Percentiles rank a stretch among this genome's conserved stretches.
Evolutionary conservation across 2,797 vertebrate genomes (phyloP).

Genomic region (Smutsia gigantea): DNA sequence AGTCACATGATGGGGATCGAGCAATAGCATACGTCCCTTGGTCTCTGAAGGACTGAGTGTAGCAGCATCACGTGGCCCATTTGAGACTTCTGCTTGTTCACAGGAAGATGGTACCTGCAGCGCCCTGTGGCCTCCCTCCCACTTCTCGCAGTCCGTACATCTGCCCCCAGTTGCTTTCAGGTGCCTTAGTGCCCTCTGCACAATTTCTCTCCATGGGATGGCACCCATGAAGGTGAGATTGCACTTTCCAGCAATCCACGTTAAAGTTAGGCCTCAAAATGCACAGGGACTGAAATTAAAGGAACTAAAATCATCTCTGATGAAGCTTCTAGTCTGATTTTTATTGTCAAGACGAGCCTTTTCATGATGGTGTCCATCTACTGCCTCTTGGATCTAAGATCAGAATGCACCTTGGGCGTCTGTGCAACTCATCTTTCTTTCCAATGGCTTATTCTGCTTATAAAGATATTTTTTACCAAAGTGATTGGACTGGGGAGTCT

Average conservation of each 20-base stretch:
- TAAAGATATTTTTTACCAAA: not conserved
- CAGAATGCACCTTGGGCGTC: not conserved
- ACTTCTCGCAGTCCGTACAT: not conserved
- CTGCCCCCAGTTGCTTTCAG: too few species aligned
- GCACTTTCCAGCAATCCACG: not conserved
- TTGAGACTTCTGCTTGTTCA: not conserved
- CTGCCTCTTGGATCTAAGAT: not conserved
- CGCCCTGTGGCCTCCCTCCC: not conserved
- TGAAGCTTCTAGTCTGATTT: not conserved
- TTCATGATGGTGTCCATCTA: not conserved
- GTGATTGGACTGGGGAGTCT: not conserved
- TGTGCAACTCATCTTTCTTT: not conserved
- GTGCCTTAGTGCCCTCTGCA: not conserved
- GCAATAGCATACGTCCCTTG: rapidly evolving
- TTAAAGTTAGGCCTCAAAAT: not conserved
- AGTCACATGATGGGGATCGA: not conserved
- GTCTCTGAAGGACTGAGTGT: not conserved
- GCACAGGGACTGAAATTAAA: not conserved
- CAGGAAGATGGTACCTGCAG: not conserved
- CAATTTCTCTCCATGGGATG: too few species aligned
- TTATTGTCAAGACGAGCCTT: not conserved
- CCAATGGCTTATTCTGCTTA: not conserved
- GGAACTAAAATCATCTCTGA: not conserved
- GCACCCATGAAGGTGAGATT: not conserved
- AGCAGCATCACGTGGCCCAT: rapidly evolving